Evolutionary conservation across 2,888 invertebrate species (phyloP).

Genomic region (Pseudoips prasinana): DNA sequence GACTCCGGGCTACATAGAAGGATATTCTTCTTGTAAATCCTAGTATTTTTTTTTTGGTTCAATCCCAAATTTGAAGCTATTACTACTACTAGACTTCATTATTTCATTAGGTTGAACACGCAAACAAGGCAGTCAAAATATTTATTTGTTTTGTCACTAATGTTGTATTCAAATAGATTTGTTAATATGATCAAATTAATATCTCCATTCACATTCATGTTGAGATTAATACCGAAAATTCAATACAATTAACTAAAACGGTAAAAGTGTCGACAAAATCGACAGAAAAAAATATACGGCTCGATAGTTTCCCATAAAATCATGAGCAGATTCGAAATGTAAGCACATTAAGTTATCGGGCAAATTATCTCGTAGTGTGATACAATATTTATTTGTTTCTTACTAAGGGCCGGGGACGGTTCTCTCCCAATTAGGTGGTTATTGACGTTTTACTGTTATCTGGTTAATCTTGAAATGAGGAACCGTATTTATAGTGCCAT

Average conservation of each 20-base stretch:
- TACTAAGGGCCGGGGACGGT: constrained; percentile 65
- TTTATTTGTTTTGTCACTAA: constrained; percentile 21
- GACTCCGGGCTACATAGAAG: too few species aligned
- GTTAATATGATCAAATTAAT: constrained; percentile 4
- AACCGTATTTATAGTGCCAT: constrained; percentile 63
- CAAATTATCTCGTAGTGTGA: constrained; percentile 75
- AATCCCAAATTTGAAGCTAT: too few species aligned
- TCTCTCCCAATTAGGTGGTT: constrained; percentile 81
- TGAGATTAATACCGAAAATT: constrained; percentile 5
- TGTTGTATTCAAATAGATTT: constrained; percentile 19
- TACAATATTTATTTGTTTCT: constrained; percentile 82
- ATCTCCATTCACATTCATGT: constrained; percentile 19
- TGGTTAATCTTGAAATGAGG: constrained; percentile 63
- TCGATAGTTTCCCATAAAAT: constrained; percentile 77
- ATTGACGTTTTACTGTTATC: constrained; percentile 82
- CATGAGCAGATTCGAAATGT: constrained; percentile 81
- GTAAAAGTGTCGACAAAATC: constrained; percentile 10
- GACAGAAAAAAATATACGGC: constrained; percentile 41
- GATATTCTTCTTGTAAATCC: too few species aligned
- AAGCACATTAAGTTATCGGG: constrained; percentile 80
- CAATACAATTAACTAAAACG: too few species aligned
- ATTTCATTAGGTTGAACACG: too few species aligned
- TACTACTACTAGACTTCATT: too few species aligned
- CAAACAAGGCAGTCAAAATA: too few species aligned
- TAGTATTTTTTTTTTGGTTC: too few species aligned